Conservation (phyloP, 2,888 invertebrate genomes). For the Hyalella azteca region DNA sequence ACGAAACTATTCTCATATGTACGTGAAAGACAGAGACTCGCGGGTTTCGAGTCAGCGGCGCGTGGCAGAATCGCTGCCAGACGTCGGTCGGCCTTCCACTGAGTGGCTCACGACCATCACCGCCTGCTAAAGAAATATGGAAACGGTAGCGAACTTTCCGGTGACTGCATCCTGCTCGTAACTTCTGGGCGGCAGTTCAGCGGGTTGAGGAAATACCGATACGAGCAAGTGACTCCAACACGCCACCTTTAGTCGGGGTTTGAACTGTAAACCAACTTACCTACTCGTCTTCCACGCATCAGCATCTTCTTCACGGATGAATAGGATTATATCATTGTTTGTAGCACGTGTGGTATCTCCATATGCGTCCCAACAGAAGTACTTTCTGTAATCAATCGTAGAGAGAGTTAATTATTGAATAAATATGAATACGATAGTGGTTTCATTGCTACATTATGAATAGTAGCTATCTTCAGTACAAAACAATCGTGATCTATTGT, state of each 20-base stretch:
- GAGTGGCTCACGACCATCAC: slow-evolving; percentile 34
- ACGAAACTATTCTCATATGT: not conserved
- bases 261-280: not conserved
- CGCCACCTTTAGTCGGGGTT: not conserved
- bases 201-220: slow-evolving; percentile 28
- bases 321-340: not conserved
- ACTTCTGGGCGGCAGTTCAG: slow-evolving; percentile 10
- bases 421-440: no score
- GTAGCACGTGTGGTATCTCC: no score
- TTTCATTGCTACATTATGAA: no score
- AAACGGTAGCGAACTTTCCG: slow-evolving; percentile 38
- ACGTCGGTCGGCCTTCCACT: slow-evolving; percentile 22
- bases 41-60: not conserved
- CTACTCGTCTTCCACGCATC: not conserved
- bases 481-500: no score
- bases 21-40: not conserved
- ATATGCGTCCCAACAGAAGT: no score
- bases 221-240: slow-evolving; percentile 28
- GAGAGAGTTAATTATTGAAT: no score
- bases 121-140: slow-evolving; percentile 38
- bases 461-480: no score
- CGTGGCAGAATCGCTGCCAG: slow-evolving; percentile 34
- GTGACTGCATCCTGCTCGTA: slow-evolving; percentile 37
- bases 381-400: no score
- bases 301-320: not conserved